Evolutionary conservation across 2,888 invertebrate genomes (phyloP), one percentile per base, ranked within the genome.

Genomic region (Epistrophella euchroma): DNA sequence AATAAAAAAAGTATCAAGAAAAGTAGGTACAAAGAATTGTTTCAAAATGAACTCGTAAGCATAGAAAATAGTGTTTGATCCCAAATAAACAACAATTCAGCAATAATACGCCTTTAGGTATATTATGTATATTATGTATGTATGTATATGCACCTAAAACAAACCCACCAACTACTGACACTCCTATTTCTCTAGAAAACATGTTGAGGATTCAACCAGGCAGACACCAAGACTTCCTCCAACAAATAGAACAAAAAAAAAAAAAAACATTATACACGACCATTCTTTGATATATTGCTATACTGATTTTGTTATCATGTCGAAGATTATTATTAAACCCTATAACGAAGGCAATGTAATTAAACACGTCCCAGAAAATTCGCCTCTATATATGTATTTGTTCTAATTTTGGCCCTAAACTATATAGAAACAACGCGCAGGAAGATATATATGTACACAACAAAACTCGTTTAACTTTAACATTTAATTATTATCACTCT

Each of bases 401-500:
- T 52, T 1, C 32, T 32, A 7, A 28, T 25, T n/a, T 52, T n/a
- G 25, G 15, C 28, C 25, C 15, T 13, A 28, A 28, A 4, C 0
- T 2, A 4, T 4, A 52, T 2, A 15, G 9, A 52, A 28, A 4
- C 52, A 52, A 13, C 11, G 6, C 11, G 9, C 2, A 15, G 4
- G 13, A 3, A 17, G 11, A 15, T 11, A 35, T 13, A 11, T 10
- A 35, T 7, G 25, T 25, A 28, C 47, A 40, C 11, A 55, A 55
- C 43, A n/a, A 58, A 81, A 77, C 62, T 72, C 72, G 81, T 85
- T 80, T 73, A 85, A 85, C 76, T 76, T 60, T 80, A 73, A 80
- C 72, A 85, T 85, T 77, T 81, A 55, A 80, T 77, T 85, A 85
- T 81, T 76, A 85, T 81, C 85, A 70, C 62, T 56, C n/a, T 25